Base-by-base conservation (phyloP, 64 coral and sea anemone genomes). In the Trachythela sp. region DNA sequence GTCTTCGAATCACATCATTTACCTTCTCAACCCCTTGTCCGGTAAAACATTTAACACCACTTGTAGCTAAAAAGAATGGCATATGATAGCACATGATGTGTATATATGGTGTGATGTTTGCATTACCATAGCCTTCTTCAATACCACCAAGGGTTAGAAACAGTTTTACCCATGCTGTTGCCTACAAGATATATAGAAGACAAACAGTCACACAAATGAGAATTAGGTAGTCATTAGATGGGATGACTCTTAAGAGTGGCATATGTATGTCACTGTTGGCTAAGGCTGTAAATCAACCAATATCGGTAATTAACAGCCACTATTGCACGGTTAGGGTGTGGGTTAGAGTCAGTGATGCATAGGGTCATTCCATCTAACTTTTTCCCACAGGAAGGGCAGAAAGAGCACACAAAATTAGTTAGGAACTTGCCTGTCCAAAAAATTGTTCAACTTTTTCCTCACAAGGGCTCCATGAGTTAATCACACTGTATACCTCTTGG, bases 11-110 rank as follows among this genome's bases (percentile, higher is more conserved):
- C 50, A 48, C 67, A 39, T 91, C 84, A 31, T 87, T 87, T 20
- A 51, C 86, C 31, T 87, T 86, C 48, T 91, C 90, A 34, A 91
- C 84, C 14, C 67, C 90, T 90, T 90, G 89, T 24, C 83, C 80
- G 41, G 77, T 90, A 38, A 90, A 90, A 40, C 60, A 50, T 36
- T 90, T 90, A 27, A 90, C 83, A 45, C 84, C 84, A 31, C 83
- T 20, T 54, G 77, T 42, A 40, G 77, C 40, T 39, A 85, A 45
- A 30, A 90, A 67, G 52, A 84, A 45, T 60, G 77, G 89, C 2
- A 90, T 40, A 31, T 67, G 89, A 85, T 90, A 90, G 13, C 26
- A 45, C 24, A 83, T 36, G 9, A 83, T 59, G 84, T 85, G 89
- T 27, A 45, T 85, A 32, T 85, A 85, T 41, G 76, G 84, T 20